A percentile compares a stretch with the other conserved stretches of the same genome.
Conservation (phyloP, 1,140 invertebrate species). For the Ridgeia piscesae region DNA sequence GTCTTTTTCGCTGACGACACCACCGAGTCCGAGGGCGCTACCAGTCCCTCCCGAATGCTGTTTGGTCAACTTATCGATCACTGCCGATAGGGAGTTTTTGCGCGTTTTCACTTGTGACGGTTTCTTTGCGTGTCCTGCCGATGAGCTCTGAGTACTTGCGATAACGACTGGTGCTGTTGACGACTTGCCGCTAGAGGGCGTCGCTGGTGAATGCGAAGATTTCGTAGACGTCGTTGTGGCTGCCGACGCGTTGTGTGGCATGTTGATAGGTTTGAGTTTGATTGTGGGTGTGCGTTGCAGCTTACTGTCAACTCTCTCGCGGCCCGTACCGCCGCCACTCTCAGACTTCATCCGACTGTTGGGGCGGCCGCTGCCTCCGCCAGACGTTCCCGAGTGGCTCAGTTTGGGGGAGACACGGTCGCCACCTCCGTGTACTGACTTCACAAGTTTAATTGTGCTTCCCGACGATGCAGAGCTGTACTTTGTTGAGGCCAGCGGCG, state of each 20-base stretch:
- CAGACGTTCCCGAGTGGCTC: not conserved
- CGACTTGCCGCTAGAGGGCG: constrained; percentile 22
- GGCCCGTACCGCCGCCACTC: not conserved
- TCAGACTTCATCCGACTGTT: constrained; percentile 13
- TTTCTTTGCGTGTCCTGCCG: constrained; percentile 18
- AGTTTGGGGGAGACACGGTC: not conserved
- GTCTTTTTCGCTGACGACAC: not conserved
- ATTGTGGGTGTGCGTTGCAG: constrained; percentile 51
- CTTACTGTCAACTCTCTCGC: constrained; percentile 47
- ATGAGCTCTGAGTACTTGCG: constrained; percentile 21
- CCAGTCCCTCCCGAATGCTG: constrained; percentile 22
- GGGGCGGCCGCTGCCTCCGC: not conserved
- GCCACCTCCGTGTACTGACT: not conserved
- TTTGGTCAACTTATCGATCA: constrained; percentile 79
- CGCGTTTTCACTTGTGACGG: not conserved
- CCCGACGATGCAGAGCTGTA: not conserved
- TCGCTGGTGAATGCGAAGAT: not conserved
- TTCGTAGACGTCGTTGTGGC: constrained; percentile 34
- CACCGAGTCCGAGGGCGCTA: not conserved
- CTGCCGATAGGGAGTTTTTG: constrained; percentile 66
- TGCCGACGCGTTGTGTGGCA: constrained; percentile 41
- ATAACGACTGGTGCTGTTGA: constrained; percentile 42
- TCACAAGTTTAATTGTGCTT: not conserved
- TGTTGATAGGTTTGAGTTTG: constrained; percentile 52
- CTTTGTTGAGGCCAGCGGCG: constrained; percentile 1